Conservation (phyloP, 2,888 invertebrate species). For the Melanostoma scalare region DNA sequence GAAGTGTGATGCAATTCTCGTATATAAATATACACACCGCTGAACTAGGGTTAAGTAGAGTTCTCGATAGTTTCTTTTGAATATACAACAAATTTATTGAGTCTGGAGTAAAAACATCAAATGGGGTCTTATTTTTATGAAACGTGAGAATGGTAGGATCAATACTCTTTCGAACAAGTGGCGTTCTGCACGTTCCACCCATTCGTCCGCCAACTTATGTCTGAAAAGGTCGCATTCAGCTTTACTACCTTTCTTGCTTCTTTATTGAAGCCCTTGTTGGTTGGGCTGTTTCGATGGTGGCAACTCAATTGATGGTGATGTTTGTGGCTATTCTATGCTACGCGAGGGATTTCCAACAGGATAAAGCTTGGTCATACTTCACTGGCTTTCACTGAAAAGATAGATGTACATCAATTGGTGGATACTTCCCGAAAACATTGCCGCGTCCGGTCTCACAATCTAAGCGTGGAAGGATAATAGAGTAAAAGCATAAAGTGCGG, state of each 20-base stretch:
- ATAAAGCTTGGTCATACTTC: slow-evolving; percentile 13
- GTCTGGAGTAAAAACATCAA: too few relatives aligned
- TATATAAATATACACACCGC: too few relatives aligned
- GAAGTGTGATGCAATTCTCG: too few relatives aligned
- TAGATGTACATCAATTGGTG: slow-evolving; percentile 43
- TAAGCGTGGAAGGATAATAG: slow-evolving; percentile 57
- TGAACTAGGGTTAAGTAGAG: too few relatives aligned
- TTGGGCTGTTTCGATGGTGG: neutral
- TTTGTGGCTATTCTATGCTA: slow-evolving; percentile 49
- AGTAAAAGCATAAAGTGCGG: slow-evolving; percentile 36
- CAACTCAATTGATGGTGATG: slow-evolving; percentile 37
- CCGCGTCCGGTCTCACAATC: slow-evolving; percentile 47
- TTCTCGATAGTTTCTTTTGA: too few relatives aligned
- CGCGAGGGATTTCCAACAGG: slow-evolving; percentile 23
- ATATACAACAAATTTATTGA: too few relatives aligned
- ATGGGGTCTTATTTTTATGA: neutral
- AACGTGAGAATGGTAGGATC: slow-evolving; percentile 24
- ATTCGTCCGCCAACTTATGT: slow-evolving; percentile 22
- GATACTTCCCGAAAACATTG: slow-evolving; percentile 51
- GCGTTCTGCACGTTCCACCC: slow-evolving; percentile 36
- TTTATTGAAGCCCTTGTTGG: neutral
- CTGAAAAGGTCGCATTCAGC: slow-evolving; percentile 3
- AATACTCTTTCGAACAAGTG: slow-evolving; percentile 16
- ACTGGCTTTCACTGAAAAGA: slow-evolving; percentile 29
- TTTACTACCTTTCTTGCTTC: neutral